phyloP scores from a whole-genome alignment of 2,888 invertebrate species.

The Psylliodes chrysocephalus region DNA sequence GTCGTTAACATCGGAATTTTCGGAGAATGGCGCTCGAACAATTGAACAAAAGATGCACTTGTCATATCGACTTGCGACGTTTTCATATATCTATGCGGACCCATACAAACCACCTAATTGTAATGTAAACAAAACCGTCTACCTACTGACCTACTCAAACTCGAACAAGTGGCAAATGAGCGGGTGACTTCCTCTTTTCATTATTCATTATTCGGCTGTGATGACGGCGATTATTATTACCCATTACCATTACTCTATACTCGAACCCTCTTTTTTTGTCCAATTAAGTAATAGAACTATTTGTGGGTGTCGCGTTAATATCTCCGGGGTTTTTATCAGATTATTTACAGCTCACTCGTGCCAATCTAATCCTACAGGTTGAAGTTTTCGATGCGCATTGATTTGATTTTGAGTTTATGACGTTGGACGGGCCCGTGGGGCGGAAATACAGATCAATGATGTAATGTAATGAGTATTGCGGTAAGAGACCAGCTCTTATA shows the following conservation, averaged over 20 bases:
- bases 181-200: slow-evolving; percentile 32
- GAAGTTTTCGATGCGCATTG: slow-evolving; percentile 18
- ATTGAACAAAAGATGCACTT: slow-evolving; percentile 43
- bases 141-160: slow-evolving; percentile 38
- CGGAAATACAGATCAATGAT: neutral
- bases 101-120: neutral
- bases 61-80: slow-evolving; percentile 34
- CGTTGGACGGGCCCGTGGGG: neutral
- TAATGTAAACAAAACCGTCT: slow-evolving; percentile 41
- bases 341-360: slow-evolving; percentile 20
- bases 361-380: slow-evolving; percentile 33
- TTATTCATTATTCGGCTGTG: slow-evolving; percentile 26
- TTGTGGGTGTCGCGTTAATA: slow-evolving; percentile 15
- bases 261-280: slow-evolving; percentile 33
- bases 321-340: slow-evolving; percentile 18
- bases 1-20: slow-evolving; percentile 27
- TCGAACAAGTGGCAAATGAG: slow-evolving; percentile 34
- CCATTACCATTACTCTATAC: too few species aligned
- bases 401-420: slow-evolving; percentile 11
- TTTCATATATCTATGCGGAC: slow-evolving; percentile 29
- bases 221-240: slow-evolving; percentile 32
- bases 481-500: too few species aligned
- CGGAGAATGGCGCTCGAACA: slow-evolving; percentile 38
- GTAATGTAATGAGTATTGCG: too few species aligned
- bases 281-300: slow-evolving; percentile 35